These are phyloP conservation scores for Sminthurides aquaticus DNA, from an alignment of 2,888 invertebrate species.

Conservation along the genomic window DNA sequence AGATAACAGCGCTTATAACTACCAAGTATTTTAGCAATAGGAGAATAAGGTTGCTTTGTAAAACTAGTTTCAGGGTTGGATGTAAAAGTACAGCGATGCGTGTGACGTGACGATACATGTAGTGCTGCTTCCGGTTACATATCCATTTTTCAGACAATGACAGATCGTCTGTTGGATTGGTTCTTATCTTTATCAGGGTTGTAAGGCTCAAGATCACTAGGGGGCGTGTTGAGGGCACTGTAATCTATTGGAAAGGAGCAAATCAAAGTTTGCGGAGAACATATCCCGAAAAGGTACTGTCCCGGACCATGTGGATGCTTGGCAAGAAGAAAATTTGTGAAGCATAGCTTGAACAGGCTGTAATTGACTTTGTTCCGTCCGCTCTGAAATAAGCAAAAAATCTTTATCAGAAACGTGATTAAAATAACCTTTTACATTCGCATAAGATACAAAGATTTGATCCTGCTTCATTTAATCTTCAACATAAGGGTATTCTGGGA, in stretches of 20 bases:
- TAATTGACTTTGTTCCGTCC: slow-evolving; percentile 61
- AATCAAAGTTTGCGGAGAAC: slow-evolving; percentile 44
- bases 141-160: slow-evolving; percentile 56
- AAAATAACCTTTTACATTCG: neutral
- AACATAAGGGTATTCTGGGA: too few relatives aligned
- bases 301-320: slow-evolving; percentile 69
- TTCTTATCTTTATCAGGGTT: slow-evolving; percentile 57
- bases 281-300: slow-evolving; percentile 60
- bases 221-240: slow-evolving; percentile 64
- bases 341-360: slow-evolving; percentile 63
- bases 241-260: slow-evolving; percentile 63
- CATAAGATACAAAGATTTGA: too few relatives aligned
- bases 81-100: too few relatives aligned
- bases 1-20: too few relatives aligned
- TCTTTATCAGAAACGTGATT: neutral
- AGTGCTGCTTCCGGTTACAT: too few relatives aligned
- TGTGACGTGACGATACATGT: too few relatives aligned
- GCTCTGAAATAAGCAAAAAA: slow-evolving; percentile 53
- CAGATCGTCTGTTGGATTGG: slow-evolving; percentile 58
- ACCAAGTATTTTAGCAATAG: too few relatives aligned
- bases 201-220: slow-evolving; percentile 63
- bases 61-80: too few relatives aligned
- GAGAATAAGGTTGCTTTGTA: too few relatives aligned
- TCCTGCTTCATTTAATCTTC: too few relatives aligned
- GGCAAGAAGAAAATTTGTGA: slow-evolving; percentile 66